Evolutionary conservation across 2,888 invertebrate species (phyloP).

Genomic region (Periphyllus acericola): DNA sequence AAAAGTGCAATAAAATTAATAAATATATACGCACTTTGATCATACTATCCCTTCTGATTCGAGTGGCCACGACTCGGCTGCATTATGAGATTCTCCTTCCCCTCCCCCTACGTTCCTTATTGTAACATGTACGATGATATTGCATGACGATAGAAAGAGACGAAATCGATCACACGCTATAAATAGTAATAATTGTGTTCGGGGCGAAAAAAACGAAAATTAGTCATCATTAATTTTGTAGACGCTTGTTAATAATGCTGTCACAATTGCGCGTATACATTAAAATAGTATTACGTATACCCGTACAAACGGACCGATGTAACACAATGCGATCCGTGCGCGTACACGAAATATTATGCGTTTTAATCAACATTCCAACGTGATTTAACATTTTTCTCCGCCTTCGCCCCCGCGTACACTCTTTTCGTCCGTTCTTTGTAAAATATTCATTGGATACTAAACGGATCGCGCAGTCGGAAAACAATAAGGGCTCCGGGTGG

Average conservation of each 20-base stretch:
- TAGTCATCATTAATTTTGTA: conserved; percentile 58
- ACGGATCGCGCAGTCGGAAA: conserved; percentile 23
- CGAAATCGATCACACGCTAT: neutral
- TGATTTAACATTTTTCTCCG: conserved; percentile 59
- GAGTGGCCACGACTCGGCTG: no score
- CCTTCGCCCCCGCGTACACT: conserved; percentile 23
- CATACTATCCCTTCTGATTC: no score
- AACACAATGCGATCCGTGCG: conserved; percentile 7
- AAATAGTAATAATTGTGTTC: neutral
- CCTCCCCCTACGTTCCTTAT: neutral
- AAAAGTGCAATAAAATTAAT: no score
- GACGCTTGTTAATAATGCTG: conserved; percentile 57
- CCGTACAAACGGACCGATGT: neutral
- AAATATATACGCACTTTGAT: no score
- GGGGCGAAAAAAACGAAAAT: conserved; percentile 13
- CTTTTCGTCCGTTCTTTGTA: conserved; percentile 41
- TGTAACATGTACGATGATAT: neutral
- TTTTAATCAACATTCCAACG: conserved; percentile 62
- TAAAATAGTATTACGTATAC: neutral
- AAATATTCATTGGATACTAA: conserved; percentile 61
- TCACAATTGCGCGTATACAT: conserved; percentile 40
- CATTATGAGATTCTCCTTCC: no score
- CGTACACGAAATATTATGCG: conserved; percentile 50
- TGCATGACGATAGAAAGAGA: neutral
- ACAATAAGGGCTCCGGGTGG: conserved; percentile 51